Percentiles rank a stretch among this genome's conserved stretches.
Conservation (phyloP, 2,113 vertebrate species). For the Bubalus kerabau region DNA sequence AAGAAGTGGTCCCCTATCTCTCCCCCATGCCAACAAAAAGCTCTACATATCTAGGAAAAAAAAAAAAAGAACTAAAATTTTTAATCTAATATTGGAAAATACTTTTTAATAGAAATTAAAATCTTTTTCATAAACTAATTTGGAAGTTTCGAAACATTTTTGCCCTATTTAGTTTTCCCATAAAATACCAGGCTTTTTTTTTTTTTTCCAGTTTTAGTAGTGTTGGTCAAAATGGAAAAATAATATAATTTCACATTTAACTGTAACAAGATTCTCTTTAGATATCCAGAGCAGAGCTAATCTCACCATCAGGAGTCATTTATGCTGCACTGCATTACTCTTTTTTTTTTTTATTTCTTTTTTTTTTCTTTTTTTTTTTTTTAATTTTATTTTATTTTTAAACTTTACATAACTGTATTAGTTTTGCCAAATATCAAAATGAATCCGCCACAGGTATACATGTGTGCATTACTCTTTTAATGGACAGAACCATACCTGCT, state of each 20-base stretch:
- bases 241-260: background rate
- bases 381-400: too few relatives aligned
- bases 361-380: too few relatives aligned
- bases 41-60: background rate
- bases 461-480: background rate
- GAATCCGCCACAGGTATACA: too few relatives aligned
- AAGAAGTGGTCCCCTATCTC: too few relatives aligned
- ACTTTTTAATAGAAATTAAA: background rate
- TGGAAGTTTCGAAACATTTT: background rate
- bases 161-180: background rate
- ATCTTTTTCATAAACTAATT: background rate
- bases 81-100: background rate
- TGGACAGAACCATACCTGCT: background rate
- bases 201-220: background rate
- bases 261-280: background rate
- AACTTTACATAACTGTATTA: too few relatives aligned
- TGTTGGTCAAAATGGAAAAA: background rate
- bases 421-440: too few relatives aligned
- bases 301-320: background rate
- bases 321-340: fast-evolving
- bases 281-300: background rate
- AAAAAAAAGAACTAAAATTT: background rate
- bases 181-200: background rate
- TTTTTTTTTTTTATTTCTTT: background rate
- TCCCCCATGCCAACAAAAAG: background rate